A percentile compares a stretch with the other conserved stretches of the same genome.
phyloP scores from a whole-genome alignment of 2,888 invertebrate genomes.

The Chironomus riparius region DNA sequence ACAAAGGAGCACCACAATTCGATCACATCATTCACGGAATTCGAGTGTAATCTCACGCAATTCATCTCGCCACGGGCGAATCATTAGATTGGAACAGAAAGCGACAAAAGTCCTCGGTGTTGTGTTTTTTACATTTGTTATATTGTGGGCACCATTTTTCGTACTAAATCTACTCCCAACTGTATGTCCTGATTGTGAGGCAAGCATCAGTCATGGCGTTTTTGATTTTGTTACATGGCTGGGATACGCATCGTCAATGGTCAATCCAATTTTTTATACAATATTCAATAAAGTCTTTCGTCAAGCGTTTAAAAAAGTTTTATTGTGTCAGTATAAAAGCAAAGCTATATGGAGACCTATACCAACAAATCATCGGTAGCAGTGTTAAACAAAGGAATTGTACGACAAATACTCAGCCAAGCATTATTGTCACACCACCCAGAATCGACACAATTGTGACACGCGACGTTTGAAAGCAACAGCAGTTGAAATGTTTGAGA shows the following conservation, averaged over 20 bases:
- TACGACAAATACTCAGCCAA: background rate
- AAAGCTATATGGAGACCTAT: constrained; percentile 17
- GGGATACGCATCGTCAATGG: constrained; percentile 89
- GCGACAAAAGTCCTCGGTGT: constrained; percentile 93
- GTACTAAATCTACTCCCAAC: constrained; percentile 78
- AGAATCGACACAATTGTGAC: constrained; percentile 7
- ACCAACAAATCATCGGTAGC: constrained; percentile 21
- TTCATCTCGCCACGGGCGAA: constrained; percentile 72
- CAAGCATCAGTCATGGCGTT: constrained; percentile 64
- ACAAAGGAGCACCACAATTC: constrained; percentile 49
- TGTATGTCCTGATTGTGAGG: constrained; percentile 71
- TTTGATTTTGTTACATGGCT: constrained; percentile 86
- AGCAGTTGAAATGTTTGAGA: background rate
- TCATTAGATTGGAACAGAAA: constrained; percentile 84
- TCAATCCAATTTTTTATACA: constrained; percentile 92
- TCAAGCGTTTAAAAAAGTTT: constrained; percentile 79
- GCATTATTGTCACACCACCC: constrained; percentile 10
- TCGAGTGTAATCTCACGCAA: constrained; percentile 74
- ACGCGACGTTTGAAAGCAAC: background rate
- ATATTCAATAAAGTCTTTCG: constrained; percentile 92
- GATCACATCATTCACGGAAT: constrained; percentile 67
- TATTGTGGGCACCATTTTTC: constrained; percentile 94
- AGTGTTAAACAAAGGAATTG: background rate
- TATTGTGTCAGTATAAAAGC: constrained; percentile 62
- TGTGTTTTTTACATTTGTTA: constrained; percentile 89